phyloP scores from a whole-genome alignment of 2,888 invertebrate species.

The Pharmacophagus antenor region DNA sequence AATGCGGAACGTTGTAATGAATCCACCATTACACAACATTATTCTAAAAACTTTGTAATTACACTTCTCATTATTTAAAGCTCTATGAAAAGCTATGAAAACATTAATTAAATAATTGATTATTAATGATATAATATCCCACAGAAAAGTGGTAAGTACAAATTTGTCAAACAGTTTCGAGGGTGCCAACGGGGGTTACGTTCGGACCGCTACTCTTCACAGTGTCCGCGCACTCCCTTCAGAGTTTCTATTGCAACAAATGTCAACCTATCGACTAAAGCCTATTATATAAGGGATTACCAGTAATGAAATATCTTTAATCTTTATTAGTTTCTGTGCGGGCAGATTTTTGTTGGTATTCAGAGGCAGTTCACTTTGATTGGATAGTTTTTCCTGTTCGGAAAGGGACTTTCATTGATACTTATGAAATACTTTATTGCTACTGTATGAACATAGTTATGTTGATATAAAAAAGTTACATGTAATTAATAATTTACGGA shows the following conservation, averaged over 20 bases:
- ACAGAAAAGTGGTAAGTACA: background rate
- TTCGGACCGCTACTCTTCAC: constrained; percentile 38
- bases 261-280: constrained; percentile 67
- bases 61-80: background rate
- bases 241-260: constrained; percentile 58
- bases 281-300: constrained; percentile 73
- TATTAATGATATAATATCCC: background rate
- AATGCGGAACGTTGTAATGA: no score
- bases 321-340: constrained; percentile 64
- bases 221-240: constrained; percentile 37
- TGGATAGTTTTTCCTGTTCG: constrained; percentile 45
- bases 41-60: no score
- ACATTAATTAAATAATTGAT: background rate
- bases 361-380: constrained; percentile 37
- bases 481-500: background rate
- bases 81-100: background rate
- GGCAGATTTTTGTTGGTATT: constrained; percentile 42
- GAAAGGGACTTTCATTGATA: constrained; percentile 38
- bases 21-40: no score
- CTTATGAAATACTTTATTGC: background rate
- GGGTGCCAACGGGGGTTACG: constrained; percentile 36
- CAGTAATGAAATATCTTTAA: constrained; percentile 79
- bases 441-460: background rate
- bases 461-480: background rate
- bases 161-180: constrained; percentile 19